Evolutionary conservation across 2,888 invertebrate species (phyloP).

Genomic region (Chrysolina americana): DNA sequence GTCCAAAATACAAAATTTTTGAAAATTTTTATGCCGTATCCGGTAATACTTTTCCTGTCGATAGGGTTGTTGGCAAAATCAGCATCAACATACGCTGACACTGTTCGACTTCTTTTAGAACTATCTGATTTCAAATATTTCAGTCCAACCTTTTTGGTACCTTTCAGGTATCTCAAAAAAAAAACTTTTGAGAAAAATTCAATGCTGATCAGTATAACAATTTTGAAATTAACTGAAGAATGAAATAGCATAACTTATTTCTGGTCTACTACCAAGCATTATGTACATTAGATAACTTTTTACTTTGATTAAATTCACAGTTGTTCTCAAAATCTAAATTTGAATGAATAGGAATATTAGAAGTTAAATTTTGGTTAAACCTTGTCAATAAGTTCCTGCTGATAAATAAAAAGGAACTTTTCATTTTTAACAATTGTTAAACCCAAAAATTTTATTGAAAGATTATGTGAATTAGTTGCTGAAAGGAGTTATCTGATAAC

Average conservation of each 20-base stretch:
- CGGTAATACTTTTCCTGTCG: conserved; percentile 48
- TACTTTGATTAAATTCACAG: background rate
- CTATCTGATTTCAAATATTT: conserved; percentile 25
- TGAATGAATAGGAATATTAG: conserved; percentile 27
- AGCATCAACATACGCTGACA: conserved; percentile 18
- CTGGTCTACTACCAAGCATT: conserved; percentile 45
- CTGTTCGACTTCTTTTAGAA: background rate
- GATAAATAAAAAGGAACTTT: conserved; percentile 17
- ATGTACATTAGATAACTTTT: conserved; percentile 47
- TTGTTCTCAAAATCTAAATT: conserved; percentile 26
- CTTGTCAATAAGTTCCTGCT: conserved; percentile 25
- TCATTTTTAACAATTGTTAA: conserved; percentile 23
- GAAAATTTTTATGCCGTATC: conserved; percentile 30
- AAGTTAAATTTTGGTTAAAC: conserved; percentile 28
- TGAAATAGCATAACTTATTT: conserved; percentile 45
- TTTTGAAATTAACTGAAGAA: conserved; percentile 51
- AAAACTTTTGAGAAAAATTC: conserved; percentile 38
- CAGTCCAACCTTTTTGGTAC: conserved; percentile 38
- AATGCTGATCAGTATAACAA: conserved; percentile 39
- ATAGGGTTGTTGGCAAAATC: conserved; percentile 27
- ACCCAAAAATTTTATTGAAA: conserved; percentile 28
- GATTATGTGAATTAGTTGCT: background rate
- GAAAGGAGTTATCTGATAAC: conserved; percentile 21
- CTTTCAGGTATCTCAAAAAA: conserved; percentile 32
- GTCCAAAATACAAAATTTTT: conserved; percentile 42